Evolutionary conservation across 2,797 vertebrate species (phyloP), one percentile per base, ranked within the genome.

Genomic region (Babyrousa celebensis): DNA sequence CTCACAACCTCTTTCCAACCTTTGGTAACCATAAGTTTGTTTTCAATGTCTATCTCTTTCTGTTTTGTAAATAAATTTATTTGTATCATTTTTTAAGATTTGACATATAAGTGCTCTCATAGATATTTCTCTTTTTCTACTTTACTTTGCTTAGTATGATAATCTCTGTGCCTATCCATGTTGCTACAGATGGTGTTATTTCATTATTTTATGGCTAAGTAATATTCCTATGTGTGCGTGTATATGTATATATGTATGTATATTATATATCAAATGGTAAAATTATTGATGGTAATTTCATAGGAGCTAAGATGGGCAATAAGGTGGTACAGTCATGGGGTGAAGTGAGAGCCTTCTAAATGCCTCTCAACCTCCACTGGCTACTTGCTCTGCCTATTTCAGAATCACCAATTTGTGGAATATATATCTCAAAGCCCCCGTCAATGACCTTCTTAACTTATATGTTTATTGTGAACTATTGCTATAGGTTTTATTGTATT

Each of bases 391-490:
- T 93, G 71, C 15, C 78, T 80, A 80, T 56, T 36, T 77, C 67
- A 85, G 32, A 93, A 77, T 65, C 27, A 79, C 2, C 12, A 25
- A 6, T 40, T 63, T 89, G 75, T 85, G 25, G 2, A 58, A 36
- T 52, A 54, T 52, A 15, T 70, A 40, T 80, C 6, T 71, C 43
- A 70, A 70, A 80, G 43, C 56, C 40, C 17, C 70, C 5, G 65
- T 70, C 0, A 0, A 43, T 77, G 40, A 75, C 23, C 54, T 91
- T 91, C 80, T 71, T 85, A 71, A 67, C 32, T 62, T 91, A n/a
- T 43, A 43, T 93, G 40, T 23, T 94, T 72, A 3, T 62, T 85
- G 21, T 75, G 21, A 88, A 70, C 82, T 75, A 71, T 77, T 94
- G 79, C 27, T 63, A 3, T 15, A 23, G 25, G 14, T 79, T 91